Evolutionary conservation across 1,140 invertebrate genomes (phyloP), one percentile per base, ranked within the genome.

Genomic region (Kradibia gibbosae): DNA sequence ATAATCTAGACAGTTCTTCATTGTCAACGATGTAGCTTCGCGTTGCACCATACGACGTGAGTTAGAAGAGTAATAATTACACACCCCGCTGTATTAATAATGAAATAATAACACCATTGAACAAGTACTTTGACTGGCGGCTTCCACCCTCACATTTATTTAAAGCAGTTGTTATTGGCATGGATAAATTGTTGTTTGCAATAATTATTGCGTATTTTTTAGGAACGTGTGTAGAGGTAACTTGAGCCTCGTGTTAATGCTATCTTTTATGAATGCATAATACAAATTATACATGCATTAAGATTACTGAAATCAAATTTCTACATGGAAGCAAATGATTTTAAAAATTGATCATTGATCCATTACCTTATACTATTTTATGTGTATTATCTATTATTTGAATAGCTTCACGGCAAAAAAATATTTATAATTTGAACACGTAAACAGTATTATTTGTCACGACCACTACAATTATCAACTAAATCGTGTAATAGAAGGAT

Each of bases 1-100:
- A 81, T 77, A 71, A 81, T 81, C 73, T 80, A 45, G 80, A 81
- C 57, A 60, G 70, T 34, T 1, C 72, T 8, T 71, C 80, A 81
- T 77, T 81, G 80, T 81, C 80, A 81, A 81, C 77, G 80, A 42
- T 74, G 67, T 65, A 34, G 28, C 39, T 73, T 25, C 42, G 45
- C 11, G 10, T 57, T 5, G 11, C 28, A 25, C 36, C 57, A 65
- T 62, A 76, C n/a, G 57, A 45, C 53, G 28, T 20, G 42, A 42
- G 17, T 72, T 72, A 72, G 70, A 72, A 5, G 42, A 72, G 45
- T 45, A 50, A 72, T 45, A 72, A 55, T 74, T 50, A 55, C 36
- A 36, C 34, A 25, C 7, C 20, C 0, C 15, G 53, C 55, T 60
- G 31, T 55, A 10, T 55, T 55, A 55, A 50, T 31, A 36, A 53